phyloP scores from a whole-genome alignment of 2,113 vertebrate genomes.

The Thamnophis sirtalis region DNA sequence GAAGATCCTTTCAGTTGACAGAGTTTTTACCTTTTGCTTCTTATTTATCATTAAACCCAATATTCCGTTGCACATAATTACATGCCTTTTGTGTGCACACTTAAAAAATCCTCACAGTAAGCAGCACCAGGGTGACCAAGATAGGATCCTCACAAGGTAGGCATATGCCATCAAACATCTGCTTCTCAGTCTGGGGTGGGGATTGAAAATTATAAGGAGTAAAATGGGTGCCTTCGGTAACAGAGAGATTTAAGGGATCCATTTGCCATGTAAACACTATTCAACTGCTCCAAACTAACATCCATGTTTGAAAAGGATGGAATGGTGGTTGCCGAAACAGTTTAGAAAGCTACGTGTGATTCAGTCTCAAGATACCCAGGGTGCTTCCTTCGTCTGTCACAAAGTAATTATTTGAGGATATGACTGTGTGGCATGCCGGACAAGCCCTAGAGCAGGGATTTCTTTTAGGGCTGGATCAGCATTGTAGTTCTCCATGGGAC shows the following conservation, averaged over 20 bases:
- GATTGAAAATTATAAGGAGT: not conserved
- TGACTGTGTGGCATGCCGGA: not conserved
- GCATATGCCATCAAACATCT: not conserved
- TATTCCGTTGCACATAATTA: not conserved
- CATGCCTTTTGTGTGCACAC: not conserved
- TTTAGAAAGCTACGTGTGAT: not conserved
- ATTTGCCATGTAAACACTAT: not conserved
- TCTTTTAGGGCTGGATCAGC: too few relatives aligned
- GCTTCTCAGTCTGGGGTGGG: not conserved
- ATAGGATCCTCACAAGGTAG: not conserved
- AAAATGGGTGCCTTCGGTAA: not conserved
- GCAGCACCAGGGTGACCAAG: not conserved
- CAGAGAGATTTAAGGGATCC: not conserved
- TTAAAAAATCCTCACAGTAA: not conserved
- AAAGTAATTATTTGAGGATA: not conserved
- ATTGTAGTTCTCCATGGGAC: too few relatives aligned
- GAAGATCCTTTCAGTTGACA: not conserved
- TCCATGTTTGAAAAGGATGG: not conserved
- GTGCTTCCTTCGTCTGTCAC: not conserved
- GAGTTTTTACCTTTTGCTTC: not conserved
- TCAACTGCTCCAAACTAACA: not conserved
- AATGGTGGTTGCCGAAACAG: not conserved
- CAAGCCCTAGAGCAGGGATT: not conserved
- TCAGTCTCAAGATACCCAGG: not conserved
- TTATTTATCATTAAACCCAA: not conserved